Conservation (phyloP, 2,113 vertebrate genomes). For the Syngnathoides biaculeatus region DNA sequence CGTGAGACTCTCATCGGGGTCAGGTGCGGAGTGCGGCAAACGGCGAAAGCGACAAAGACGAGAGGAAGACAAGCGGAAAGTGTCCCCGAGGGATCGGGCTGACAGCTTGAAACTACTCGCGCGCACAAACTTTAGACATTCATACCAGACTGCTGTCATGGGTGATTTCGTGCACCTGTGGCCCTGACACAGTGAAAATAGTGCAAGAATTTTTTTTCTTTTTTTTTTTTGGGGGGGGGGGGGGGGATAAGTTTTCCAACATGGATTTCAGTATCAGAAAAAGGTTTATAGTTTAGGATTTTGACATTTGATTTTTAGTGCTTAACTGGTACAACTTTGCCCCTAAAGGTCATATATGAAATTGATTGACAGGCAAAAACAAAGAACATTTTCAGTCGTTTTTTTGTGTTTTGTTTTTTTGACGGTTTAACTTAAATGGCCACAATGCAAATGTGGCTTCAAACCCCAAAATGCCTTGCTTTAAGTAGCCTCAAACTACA, state of each 20-base stretch:
- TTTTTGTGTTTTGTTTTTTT: no score
- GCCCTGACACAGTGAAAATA: background rate
- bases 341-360: no score
- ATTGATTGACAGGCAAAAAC: no score
- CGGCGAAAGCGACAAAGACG: conserved; percentile 15
- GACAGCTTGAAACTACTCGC: conserved; percentile 12
- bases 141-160: conserved; percentile 15
- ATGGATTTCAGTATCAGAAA: no score
- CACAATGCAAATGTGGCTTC: conserved; percentile 3
- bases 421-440: no score
- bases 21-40: conserved; percentile 20
- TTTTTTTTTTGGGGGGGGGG: no score
- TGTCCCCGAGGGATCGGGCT: conserved; percentile 3
- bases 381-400: no score
- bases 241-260: no score
- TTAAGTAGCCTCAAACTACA: background rate
- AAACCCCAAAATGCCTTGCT: background rate
- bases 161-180: conserved; percentile 7
- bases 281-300: no score
- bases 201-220: background rate
- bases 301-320: no score
- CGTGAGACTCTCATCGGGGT: conserved; percentile 28
- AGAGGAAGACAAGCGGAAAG: conserved; percentile 37
- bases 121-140: conserved; percentile 15
- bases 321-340: no score